Evolutionary conservation across 1,140 invertebrate species (phyloP).

Genomic region (Scylla paramamosain): DNA sequence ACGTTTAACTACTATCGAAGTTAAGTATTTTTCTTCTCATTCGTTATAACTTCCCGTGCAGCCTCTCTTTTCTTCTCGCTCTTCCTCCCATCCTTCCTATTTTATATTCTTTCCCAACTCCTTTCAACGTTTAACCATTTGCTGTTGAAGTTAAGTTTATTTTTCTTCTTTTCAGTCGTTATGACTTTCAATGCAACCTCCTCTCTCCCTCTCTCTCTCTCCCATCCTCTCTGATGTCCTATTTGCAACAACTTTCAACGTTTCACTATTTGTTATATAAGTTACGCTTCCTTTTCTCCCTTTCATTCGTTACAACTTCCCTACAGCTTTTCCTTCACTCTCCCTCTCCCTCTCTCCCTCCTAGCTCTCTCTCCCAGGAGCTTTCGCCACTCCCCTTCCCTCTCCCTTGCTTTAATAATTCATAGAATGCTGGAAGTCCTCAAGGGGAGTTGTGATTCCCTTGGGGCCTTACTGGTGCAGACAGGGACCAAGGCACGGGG

Average conservation of each 20-base stretch:
- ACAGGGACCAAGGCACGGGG: no score
- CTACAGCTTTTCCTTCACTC: neutral
- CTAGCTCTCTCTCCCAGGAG: no score
- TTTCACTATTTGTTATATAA: no score
- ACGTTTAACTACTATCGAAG: no score
- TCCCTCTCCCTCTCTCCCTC: no score
- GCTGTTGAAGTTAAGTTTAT: neutral
- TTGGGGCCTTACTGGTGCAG: no score
- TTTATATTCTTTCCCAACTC: no score
- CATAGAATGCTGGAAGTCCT: neutral
- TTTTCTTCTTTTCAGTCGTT: neutral
- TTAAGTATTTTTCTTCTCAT: no score
- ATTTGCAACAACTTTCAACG: neutral
- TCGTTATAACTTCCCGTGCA: neutral
- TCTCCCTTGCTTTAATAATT: conserved; percentile 23
- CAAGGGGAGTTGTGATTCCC: no score
- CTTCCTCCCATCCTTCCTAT: conserved; percentile 30
- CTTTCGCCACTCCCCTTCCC: neutral
- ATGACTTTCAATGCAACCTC: neutral
- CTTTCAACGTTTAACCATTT: no score
- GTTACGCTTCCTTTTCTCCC: no score
- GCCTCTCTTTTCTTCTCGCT: conserved; percentile 41
- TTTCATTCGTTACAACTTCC: neutral
- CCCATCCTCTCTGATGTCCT: neutral
- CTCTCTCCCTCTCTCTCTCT: neutral